Percentiles rank a stretch among this genome's conserved stretches.
Conservation (phyloP, 2,888 invertebrate species). For the Melinaea menophilus region DNA sequence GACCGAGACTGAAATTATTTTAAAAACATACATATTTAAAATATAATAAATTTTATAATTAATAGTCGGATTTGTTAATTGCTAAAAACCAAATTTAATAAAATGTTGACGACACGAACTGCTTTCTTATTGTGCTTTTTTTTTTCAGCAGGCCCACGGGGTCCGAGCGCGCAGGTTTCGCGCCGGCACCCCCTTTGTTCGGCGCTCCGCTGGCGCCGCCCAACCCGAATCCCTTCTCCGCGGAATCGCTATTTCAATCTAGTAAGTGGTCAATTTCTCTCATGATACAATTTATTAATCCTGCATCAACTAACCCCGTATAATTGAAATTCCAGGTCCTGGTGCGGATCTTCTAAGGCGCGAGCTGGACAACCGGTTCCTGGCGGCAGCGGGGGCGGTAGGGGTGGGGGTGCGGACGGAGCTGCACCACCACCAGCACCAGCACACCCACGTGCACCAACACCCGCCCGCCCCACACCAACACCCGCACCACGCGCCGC, state of each 20-base stretch:
- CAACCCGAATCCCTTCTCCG: constrained; percentile 91
- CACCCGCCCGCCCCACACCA: constrained; percentile 82
- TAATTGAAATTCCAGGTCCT: constrained; percentile 53
- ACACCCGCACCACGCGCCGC: constrained; percentile 65
- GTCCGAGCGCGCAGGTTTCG: constrained; percentile 75
- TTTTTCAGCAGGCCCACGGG: constrained; percentile 65
- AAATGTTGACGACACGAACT: too few species aligned
- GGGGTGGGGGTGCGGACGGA: constrained; percentile 83
- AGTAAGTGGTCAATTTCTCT: constrained; percentile 76
- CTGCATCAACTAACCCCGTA: background rate
- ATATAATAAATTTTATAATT: too few species aligned
- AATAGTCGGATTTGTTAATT: background rate
- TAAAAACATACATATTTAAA: background rate
- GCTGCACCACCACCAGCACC: constrained; percentile 96
- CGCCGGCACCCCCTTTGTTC: constrained; percentile 82
- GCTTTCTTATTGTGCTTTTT: background rate
- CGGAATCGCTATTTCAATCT: constrained; percentile 91
- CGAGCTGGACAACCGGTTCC: constrained; percentile 93
- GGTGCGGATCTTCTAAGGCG: constrained; percentile 90
- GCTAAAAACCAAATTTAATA: too few species aligned
- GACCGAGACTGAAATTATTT: background rate
- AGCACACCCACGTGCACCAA: constrained; percentile 94
- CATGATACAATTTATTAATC: background rate
- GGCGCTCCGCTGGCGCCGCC: constrained; percentile 81
- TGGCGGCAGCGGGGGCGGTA: constrained; percentile 88